Base-by-base conservation (phyloP, 2,113 vertebrate species). In the Coptodon rendalli region DNA sequence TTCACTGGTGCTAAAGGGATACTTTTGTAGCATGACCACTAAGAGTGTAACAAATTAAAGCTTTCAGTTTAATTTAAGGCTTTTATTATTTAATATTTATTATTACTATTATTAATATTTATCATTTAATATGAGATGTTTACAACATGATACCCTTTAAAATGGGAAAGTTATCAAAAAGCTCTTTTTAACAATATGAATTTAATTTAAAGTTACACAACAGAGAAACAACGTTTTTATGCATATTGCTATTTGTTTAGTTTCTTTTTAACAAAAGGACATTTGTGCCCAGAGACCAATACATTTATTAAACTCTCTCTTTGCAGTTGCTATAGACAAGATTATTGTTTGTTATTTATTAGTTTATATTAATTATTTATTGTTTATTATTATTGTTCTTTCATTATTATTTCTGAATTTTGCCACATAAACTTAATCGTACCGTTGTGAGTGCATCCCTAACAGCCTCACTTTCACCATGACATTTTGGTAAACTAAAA, bases 141-240 rank as follows among this genome's bases (percentile, higher is more conserved):
- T 43, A 27, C 19, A 4, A 83, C 19, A 71, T 68, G 17, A 40
- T 16, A 1, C 12, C 14, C 0, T 2, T 40, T 13, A 50, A 16
- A 78, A 66, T 27, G 13, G 38, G 43, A 71, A 71, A 6, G 13
- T 6, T 27, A 24, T 73, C 40, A 73, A 45, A 45, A 73, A 45
- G 0, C 0, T 0, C 13, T 27, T 73, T 73, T 45, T 24, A 53
- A 59, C 0, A 76, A 5, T 27, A 73, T 73, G 9, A 17, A 73
- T 3, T 48, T 5, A 48, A 29, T 76, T 48, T 48, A 73, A 10
- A 48, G 22, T 27, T 17, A 73, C 22, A 73, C 4, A 45, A 48
- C 8, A 73, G 22, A 73, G 40, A 24, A 29, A 45, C 24, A 29
- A 73, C 2, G 4, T 76, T 48, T 27, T 76, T 48, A 27, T 29